Base-by-base conservation (phyloP, 23 tunicate species). In the Styela clava region DNA sequence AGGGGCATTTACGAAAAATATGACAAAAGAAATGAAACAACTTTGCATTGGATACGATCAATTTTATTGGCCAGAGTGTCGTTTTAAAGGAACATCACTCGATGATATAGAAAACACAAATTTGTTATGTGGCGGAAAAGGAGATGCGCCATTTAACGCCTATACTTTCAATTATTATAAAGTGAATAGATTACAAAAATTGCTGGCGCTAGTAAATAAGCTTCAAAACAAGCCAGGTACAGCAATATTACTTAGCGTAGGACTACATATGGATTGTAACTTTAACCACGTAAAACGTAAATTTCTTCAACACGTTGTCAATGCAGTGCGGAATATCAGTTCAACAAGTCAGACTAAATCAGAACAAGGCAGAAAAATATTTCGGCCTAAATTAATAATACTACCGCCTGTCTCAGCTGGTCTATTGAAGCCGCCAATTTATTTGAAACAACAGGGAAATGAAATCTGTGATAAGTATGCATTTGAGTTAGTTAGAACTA, bases 331-430 rank as follows among this genome's bases (percentile, higher is more conserved):
- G n/a, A n/a, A n/a, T n/a, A n/a, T n/a, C n/a, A 72, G 12, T 73
- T 79, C 16, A 63, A 79, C 67, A 79, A 62, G 80, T 86, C 63
- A 62, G 23, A 84, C 90, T 21, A 85, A 35, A 2, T 34, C 80
- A 20, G 31, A n/a, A n/a, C n/a, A n/a, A n/a, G n/a, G n/a, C n/a
- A n/a, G n/a, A n/a, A n/a, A n/a, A n/a, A n/a, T n/a, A n/a, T n/a
- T 44, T 5, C 81, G 91, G 91, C 91, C 91, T 1, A 31, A 62
- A 64, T 33, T 86, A 35, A 1, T 81, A 26, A 80, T 85, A 85
- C 82, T 74, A 31, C 91, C 74, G 56, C 91, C 91, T 2, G 79
- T 71, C 44, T 80, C 85, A 24, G 69, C 82, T 33, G 91, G 91
- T 1, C 62, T 86, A 18, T 51, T 86, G 1, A 86, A 86, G 63